Percentiles rank a stretch among this genome's conserved stretches.
Conservation (phyloP, 2,113 vertebrate genomes). For the Archilochus colubris region DNA sequence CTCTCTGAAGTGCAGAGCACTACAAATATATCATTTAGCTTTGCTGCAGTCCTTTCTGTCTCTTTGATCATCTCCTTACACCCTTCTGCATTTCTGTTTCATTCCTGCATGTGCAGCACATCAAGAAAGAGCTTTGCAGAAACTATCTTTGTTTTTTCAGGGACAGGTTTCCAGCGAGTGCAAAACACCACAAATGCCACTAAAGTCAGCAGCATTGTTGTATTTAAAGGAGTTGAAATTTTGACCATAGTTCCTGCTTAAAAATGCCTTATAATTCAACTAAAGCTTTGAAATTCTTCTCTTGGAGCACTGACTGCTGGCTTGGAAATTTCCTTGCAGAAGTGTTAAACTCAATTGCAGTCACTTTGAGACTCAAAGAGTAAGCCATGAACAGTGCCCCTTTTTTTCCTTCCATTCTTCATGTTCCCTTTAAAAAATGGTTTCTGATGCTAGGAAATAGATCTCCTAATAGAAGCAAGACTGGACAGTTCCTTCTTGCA, state of each 20-base stretch:
- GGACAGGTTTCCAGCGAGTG: not conserved
- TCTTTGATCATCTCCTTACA: conserved; percentile 46
- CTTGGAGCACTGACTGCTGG: not conserved
- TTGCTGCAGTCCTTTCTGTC: conserved; percentile 36
- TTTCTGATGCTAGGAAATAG: not conserved
- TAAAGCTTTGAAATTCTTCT: not conserved
- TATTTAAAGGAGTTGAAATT: not conserved
- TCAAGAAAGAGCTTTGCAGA: conserved; percentile 4
- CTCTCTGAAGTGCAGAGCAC: conserved; percentile 34
- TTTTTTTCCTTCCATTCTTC: not conserved
- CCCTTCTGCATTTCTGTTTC: conserved; percentile 15
- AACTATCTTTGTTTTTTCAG: not conserved
- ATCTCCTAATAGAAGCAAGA: not conserved
- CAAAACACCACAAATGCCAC: not conserved
- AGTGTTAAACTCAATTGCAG: not conserved
- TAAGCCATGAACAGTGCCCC: not conserved
- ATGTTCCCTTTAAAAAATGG: not conserved
- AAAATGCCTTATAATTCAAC: not conserved
- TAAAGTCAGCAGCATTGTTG: not conserved
- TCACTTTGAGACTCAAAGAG: not conserved
- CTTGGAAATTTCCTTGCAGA: not conserved
- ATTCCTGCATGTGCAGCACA: not conserved
- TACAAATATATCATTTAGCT: conserved; percentile 46
- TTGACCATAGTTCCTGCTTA: not conserved
- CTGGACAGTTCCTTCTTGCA: not conserved